Evolutionary conservation across 23 tunicate species (phyloP), one percentile per base, ranked within the genome.

Genomic region (Halocynthia aurantium): DNA sequence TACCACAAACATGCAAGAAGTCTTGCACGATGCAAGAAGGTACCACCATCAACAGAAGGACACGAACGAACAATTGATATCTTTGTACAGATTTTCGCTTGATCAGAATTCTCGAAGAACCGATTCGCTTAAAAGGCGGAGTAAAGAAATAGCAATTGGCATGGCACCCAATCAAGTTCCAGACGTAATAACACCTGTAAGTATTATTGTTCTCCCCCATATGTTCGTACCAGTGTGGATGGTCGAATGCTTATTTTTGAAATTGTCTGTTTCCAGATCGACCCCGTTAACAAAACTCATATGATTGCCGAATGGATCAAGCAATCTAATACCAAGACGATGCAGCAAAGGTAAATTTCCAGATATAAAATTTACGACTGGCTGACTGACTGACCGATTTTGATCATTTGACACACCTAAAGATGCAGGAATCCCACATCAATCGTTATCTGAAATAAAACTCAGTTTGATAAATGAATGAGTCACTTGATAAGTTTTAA

Each of bases 121-220:
- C 22, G 78, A 74, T 51, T 13, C 56, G 56, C 62, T 54, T 0
- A 74, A n/a, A 4, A 74, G 56, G 56, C 44, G 44, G 44, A 51
- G 64, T 12, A 74, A 74, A 54, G 78, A 74, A 18, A 49, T 74
- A 7, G 60, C 78, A 11, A 53, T 74, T 22, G 91, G 88, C 0
- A 92, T 92, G 85, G 52, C 92, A 7, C 88, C 78, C 18, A 92
- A 92, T 69, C 85, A 86, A 79, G 98, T 92, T 51, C 98, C 98
- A 6, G 98, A 92, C 53, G 87, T 92, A 6, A 22, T 54, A 7
- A 86, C 88, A 9, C 98, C 98, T 53, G 98, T 92, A 61, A 84
- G 84, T 73, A 12, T 80, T 69, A 70, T 52, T 56, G 19, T 51
- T 20, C 10, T 10, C 12, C 61, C 17, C 1, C 5, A 44, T 12